Evolutionary conservation across 2,113 vertebrate species (phyloP), one percentile per base, ranked within the genome.

Genomic region (Scopus umbretta): DNA sequence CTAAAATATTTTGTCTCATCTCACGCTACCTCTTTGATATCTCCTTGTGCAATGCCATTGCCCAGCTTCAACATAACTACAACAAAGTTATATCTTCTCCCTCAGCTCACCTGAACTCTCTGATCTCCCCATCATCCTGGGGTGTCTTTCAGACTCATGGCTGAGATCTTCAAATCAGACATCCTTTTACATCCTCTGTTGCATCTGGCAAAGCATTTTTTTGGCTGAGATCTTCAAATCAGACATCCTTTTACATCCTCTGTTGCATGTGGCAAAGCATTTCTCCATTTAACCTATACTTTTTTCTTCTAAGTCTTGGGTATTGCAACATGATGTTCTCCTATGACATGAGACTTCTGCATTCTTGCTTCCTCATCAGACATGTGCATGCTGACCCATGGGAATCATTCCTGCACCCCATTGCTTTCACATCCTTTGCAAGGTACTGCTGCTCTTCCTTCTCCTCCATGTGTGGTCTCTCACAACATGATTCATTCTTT

Each of bases 71-170:
- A 27, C 16, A 43, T 0, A 40, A 10, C 52, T 58, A 66, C 19
- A 55, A 16, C 21, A 59, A 50, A 63, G 3, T 4, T 50, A 0
- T 11, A 32, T 5, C 13, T n/a, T 45, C 36, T 71, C 5, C 29
- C n/a, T 70, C 42, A 53, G 34, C 10, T 23, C 25, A 23, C 2
- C 25, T 66, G 21, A 66, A 1, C 4, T 25, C 25, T 65, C 21
- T 0, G 0, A 50, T 16, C 8, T 56, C 21, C 23, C 21, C 4
- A 0, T 45, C 50, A 70, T 32, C 3, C n/a, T 71, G 50, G 6
- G 4, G 17, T 42, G 30, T 18, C 22, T 59, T 65, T 25, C 50
- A 49, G 18, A 13, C 10, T 72, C 5, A 3, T 2, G 38, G 4
- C 34, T 56, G 25, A 8, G 22, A 27, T 56, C 49, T 56, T 70